phyloP scores from a whole-genome alignment of 2,113 vertebrate species.

The Calypte anna region DNA sequence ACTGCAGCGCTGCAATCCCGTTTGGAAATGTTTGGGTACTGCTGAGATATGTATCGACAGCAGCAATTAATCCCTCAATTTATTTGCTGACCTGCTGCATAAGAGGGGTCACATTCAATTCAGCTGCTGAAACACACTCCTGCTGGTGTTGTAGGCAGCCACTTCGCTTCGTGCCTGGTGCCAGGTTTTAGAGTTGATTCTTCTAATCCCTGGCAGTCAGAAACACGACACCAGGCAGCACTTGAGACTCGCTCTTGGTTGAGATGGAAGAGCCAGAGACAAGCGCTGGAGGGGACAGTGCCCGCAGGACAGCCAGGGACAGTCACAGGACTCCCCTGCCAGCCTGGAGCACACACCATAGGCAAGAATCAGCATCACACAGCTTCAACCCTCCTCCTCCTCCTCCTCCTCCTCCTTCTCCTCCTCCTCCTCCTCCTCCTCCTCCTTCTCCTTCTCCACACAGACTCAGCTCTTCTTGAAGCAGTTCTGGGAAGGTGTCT shows the following conservation, averaged over 20 bases:
- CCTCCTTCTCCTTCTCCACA: neutral
- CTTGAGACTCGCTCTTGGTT: neutral
- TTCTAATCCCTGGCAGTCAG: neutral
- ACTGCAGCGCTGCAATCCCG: neutral
- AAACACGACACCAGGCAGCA: neutral
- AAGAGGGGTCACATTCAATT: neutral
- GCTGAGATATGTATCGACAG: neutral
- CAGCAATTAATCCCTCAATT: constrained; percentile 39
- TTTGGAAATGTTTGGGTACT: neutral
- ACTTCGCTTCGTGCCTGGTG: neutral
- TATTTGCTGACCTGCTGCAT: constrained; percentile 41
- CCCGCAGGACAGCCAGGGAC: neutral
- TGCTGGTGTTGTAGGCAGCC: neutral
- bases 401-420: neutral
- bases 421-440: neutral
- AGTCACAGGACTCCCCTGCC: neutral
- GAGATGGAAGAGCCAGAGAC: accelerated
- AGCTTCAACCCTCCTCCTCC: neutral
- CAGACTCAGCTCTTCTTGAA: neutral
- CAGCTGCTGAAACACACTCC: neutral
- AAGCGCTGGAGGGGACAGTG: neutral
- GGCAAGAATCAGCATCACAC: accelerated
- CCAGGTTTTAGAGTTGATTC: constrained; percentile 30
- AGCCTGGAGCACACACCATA: neutral
- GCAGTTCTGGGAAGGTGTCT: neutral